phyloP scores from a whole-genome alignment of 35 echinoderm and acorn worm species.

The Ptychodera flava region DNA sequence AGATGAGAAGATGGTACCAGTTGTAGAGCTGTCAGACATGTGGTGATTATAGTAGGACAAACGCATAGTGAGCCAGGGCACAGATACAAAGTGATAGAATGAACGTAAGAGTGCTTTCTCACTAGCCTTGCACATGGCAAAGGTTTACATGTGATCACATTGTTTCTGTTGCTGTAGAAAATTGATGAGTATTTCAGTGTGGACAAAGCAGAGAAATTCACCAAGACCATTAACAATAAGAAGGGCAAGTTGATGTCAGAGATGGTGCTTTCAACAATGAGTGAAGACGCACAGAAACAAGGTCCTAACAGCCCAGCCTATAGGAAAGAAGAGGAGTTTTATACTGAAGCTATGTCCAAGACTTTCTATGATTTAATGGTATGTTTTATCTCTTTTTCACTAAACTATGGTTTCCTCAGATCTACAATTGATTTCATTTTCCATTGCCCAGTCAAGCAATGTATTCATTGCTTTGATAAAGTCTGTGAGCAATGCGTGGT shows the following conservation, averaged over 20 bases:
- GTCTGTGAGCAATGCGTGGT: neutral
- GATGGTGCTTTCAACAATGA: neutral
- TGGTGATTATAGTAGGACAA: too few species aligned
- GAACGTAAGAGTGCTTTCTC: too few species aligned
- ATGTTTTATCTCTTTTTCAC: neutral
- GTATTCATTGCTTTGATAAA: neutral
- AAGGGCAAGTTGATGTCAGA: neutral
- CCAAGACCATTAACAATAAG: neutral
- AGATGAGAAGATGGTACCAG: too few species aligned
- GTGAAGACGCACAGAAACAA: neutral
- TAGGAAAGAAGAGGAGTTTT: neutral
- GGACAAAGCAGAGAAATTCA: neutral
- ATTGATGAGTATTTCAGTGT: neutral
- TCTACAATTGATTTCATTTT: neutral
- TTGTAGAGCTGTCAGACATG: too few species aligned
- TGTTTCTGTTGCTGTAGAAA: neutral
- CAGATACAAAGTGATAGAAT: too few species aligned
- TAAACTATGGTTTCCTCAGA: neutral
- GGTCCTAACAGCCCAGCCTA: neutral
- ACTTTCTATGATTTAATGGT: neutral
- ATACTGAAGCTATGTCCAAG: neutral
- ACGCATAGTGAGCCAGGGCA: too few species aligned
- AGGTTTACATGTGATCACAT: too few species aligned
- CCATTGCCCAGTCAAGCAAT: neutral
- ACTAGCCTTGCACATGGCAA: too few species aligned